Evolutionary conservation across 2,888 invertebrate species (phyloP), one percentile per base, ranked within the genome.

Genomic region (Busseola fusca): DNA sequence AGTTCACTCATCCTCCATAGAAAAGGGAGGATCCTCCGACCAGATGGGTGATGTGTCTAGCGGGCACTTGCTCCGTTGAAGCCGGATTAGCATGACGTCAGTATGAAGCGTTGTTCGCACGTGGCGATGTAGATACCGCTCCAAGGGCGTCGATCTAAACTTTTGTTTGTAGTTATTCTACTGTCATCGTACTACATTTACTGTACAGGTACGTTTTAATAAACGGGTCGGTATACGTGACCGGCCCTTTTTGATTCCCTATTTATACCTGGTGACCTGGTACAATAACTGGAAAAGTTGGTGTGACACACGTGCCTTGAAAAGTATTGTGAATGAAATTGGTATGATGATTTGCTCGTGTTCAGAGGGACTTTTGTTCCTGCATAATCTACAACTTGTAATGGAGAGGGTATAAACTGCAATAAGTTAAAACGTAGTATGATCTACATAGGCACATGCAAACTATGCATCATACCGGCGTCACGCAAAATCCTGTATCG

Each of bases 221-320:
- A 71, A 72, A 67, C 69, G 58, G 63, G 56, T 67, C 40, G 56
- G 18, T 27, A 30, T 82, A 83, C 85, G 83, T 83, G 83, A 83
- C 84, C 64, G 45, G 50, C 37, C 80, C 68, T 56, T 77, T 78
- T 66, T 72, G 64, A 81, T 76, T 73, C 73, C 74, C 74, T 80
- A 83, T 81, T 83, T 81, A 69, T 76, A 78, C 69, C 45, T 12
- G 27, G 71, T 58, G 72, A 69, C 68, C 64, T 42, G 58, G 45
- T 58, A 54, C 60, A 45, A 60, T 74, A 60, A 56, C 69, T 64
- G 45, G 25, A 58, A 60, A 80, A 82, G 80, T 79, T 80, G 74
- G 66, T 21, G 40, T 21, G 58, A 5, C 30, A 14, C 25, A 74
- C 79, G 80, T 82, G 67, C 45, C 54, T 25, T 18, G 54, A 34